Conservation (phyloP, 2,113 vertebrate genomes). For the Ramphastos sulfuratus region DNA sequence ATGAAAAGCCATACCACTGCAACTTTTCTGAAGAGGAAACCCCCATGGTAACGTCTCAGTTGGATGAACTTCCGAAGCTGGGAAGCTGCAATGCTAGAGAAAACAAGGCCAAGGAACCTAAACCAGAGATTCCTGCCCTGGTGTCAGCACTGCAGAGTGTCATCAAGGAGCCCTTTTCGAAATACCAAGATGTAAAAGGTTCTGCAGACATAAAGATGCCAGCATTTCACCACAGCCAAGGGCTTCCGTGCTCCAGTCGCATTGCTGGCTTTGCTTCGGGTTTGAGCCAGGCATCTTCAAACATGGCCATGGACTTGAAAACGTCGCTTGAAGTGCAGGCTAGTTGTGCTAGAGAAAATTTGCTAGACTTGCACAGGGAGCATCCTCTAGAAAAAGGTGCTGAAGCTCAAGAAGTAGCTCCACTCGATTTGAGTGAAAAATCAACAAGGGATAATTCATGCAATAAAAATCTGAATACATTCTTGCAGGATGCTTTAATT, state of each 20-base stretch:
- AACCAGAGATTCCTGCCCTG: slow-evolving; percentile 6
- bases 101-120: slow-evolving; percentile 14
- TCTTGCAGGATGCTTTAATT: slow-evolving; percentile 77
- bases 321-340: slow-evolving; percentile 10
- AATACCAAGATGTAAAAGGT: slow-evolving; percentile 68
- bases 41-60: slow-evolving; percentile 66
- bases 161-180: slow-evolving; percentile 56
- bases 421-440: slow-evolving; percentile 77
- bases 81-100: not conserved
- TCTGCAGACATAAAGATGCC: slow-evolving; percentile 78
- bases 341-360: slow-evolving; percentile 18
- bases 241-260: slow-evolving; percentile 49
- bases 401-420: slow-evolving; percentile 53
- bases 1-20: slow-evolving; percentile 81
- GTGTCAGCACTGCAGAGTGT: slow-evolving; percentile 42
- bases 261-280: not conserved
- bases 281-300: not conserved
- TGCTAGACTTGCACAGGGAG: slow-evolving; percentile 45
- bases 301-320: slow-evolving; percentile 34
- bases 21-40: slow-evolving; percentile 74
- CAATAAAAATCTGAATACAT: slow-evolving; percentile 62
- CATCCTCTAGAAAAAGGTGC: slow-evolving; percentile 9
- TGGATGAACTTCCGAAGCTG: slow-evolving; percentile 65
- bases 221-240: slow-evolving; percentile 72
- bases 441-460: slow-evolving; percentile 68